Conservation (phyloP, 2,888 invertebrate species). For the Gerris lacustris region DNA sequence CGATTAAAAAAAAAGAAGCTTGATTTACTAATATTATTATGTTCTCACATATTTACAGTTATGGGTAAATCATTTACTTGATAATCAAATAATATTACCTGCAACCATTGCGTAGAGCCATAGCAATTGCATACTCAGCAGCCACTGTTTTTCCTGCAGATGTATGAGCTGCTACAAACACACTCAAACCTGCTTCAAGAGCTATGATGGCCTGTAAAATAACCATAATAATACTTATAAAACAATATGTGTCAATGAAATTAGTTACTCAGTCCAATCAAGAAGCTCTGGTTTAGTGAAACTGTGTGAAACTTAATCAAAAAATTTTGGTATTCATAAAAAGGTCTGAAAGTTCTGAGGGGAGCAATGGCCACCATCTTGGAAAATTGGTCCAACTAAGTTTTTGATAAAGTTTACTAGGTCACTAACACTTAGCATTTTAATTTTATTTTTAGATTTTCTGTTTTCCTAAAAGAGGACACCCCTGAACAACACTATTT, state of each 20-base stretch:
- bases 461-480: too few species aligned
- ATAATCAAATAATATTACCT: constrained; percentile 14
- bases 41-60: too few species aligned
- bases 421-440: too few species aligned
- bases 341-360: too few species aligned
- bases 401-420: too few species aligned
- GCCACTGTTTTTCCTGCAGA: constrained; percentile 98
- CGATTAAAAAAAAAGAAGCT: too few species aligned
- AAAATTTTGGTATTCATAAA: too few species aligned
- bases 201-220: constrained; percentile 66
- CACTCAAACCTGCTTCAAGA: constrained; percentile 84
- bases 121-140: constrained; percentile 96
- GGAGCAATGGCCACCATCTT: too few species aligned
- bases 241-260: neutral
- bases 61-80: neutral
- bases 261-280: neutral
- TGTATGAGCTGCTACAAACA: constrained; percentile 98
- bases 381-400: too few species aligned
- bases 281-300: constrained; percentile 4
- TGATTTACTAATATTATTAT: too few species aligned
- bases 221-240: neutral
- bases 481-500: too few species aligned
- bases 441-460: too few species aligned
- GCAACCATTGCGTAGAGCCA: constrained; percentile 36
- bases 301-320: neutral